phyloP scores from a whole-genome alignment of 2,797 vertebrate species.

The Emys orbicularis region DNA sequence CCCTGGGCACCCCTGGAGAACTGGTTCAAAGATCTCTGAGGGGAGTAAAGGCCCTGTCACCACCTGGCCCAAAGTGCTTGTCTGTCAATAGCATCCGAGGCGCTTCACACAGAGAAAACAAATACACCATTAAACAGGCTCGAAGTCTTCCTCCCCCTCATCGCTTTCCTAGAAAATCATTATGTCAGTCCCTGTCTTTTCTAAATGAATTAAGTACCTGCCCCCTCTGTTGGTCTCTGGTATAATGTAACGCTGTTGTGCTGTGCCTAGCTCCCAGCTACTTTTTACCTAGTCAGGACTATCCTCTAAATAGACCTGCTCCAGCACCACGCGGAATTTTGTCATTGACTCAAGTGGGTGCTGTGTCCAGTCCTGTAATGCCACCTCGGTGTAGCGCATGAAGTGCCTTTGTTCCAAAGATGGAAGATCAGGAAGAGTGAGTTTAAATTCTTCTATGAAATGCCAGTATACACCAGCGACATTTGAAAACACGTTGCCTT shows the following conservation, averaged over 20 bases:
- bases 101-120: fast-evolving
- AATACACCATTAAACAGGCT: neutral
- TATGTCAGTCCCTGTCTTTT: no score
- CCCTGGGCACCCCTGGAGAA: neutral
- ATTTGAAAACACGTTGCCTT: neutral
- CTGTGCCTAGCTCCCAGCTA: neutral
- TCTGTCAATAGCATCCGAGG: neutral
- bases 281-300: neutral
- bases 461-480: neutral
- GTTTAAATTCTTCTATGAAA: neutral
- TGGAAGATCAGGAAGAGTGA: neutral
- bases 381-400: fast-evolving
- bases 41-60: neutral
- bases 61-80: neutral
- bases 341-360: no score
- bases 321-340: no score
- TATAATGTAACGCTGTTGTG: neutral
- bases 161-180: no score
- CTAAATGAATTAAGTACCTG: neutral
- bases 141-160: no score
- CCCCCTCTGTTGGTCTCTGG: neutral
- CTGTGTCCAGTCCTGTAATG: no score
- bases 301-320: neutral
- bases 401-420: neutral
- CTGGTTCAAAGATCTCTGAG: fast-evolving